Conservation (phyloP, 2,797 vertebrate genomes). For the Petrocephalus schoutedeni region DNA sequence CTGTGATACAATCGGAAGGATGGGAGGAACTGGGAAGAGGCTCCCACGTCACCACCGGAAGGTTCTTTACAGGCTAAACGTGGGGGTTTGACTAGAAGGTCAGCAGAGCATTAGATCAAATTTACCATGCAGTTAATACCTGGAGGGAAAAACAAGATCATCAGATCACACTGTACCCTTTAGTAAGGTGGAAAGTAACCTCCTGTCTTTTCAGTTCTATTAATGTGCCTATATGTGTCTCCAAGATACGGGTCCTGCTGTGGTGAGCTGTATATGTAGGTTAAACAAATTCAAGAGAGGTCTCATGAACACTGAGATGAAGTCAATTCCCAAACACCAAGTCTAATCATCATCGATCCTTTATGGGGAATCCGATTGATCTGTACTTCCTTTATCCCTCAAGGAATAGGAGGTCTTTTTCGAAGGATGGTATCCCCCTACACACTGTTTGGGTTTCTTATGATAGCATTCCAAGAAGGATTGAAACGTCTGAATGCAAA, state of each 20-base stretch:
- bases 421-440: neutral
- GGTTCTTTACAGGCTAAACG: neutral
- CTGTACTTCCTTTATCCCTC: neutral
- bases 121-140: neutral
- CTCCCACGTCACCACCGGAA: neutral
- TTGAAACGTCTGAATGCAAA: neutral
- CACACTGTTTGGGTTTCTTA: neutral
- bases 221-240: neutral
- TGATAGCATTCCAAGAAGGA: neutral
- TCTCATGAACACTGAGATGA: neutral
- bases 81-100: neutral
- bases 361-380: no score
- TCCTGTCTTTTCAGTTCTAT: neutral
- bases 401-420: neutral
- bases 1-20: neutral
- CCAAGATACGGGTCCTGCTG: neutral
- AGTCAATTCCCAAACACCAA: neutral
- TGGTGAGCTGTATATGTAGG: neutral
- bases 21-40: neutral
- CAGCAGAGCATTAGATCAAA: neutral
- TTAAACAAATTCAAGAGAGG: neutral
- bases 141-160: neutral
- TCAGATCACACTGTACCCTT: neutral
- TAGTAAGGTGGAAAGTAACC: neutral
- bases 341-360: neutral